Conservation (phyloP, 2,797 vertebrate genomes). For the Scarus forsteni region DNA sequence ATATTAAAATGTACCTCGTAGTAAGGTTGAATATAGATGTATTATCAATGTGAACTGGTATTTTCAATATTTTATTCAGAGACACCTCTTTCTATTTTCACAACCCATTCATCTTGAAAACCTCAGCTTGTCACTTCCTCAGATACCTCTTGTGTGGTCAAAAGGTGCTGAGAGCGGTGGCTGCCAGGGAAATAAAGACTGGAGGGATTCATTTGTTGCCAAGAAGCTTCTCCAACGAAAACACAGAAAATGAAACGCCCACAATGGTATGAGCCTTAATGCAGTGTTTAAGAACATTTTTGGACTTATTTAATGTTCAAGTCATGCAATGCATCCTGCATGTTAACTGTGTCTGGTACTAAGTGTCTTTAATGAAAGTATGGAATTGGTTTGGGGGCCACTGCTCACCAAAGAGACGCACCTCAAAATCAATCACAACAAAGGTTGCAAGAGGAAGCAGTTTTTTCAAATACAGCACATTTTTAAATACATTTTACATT, state of each 20-base stretch:
- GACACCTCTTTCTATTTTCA: background rate
- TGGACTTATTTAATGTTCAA: background rate
- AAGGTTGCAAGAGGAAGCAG: background rate
- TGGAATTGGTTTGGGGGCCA: background rate
- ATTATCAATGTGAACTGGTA: conserved; percentile 5
- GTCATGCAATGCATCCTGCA: background rate
- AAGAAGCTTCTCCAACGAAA: conserved; percentile 8
- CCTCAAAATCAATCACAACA: background rate
- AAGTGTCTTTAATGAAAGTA: background rate
- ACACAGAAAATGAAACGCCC: background rate
- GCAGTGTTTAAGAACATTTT: conserved; percentile 7
- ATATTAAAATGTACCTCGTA: conserved; percentile 12
- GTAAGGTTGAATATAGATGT: background rate
- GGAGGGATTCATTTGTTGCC: background rate
- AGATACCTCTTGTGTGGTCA: background rate
- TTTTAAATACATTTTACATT: too few relatives aligned
- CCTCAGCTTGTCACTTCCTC: background rate
- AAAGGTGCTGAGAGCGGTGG: conserved; percentile 2
- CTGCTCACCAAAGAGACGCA: background rate
- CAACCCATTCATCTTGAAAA: conserved; percentile 3
- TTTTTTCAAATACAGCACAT: too few relatives aligned
- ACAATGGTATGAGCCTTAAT: background rate
- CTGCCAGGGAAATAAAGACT: conserved; percentile 5
- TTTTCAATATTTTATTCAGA: conserved; percentile 17
- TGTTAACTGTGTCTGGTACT: background rate